These are phyloP conservation scores for Amphibalanus amphitrite DNA, from an alignment of 1,140 invertebrate species.

Conservation along the genomic window DNA sequence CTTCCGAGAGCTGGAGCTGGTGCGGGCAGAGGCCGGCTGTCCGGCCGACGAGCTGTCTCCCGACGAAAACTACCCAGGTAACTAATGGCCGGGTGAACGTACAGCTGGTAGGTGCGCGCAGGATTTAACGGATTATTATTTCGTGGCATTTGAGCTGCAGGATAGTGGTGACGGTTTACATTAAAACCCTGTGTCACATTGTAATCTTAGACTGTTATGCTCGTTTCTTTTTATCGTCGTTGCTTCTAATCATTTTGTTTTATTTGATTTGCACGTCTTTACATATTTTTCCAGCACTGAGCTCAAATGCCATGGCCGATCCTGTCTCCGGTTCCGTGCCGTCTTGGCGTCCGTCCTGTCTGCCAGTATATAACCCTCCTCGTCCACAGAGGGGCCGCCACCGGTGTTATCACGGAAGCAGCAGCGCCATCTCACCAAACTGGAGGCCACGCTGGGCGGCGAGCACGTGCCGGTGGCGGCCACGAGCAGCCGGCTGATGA, in stretches of 20 bases:
- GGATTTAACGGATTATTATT: too few species aligned
- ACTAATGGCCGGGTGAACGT: not conserved
- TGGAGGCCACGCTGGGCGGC: conserved; percentile 30
- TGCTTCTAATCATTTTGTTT: conserved; percentile 3
- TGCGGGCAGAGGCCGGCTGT: conserved; percentile 36
- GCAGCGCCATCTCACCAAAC: conserved; percentile 24
- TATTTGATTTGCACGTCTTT: too few species aligned
- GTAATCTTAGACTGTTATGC: not conserved
- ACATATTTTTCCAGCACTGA: too few species aligned
- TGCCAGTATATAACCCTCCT: too few species aligned
- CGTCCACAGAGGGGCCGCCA: conserved; percentile 41
- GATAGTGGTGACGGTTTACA: conserved; percentile 1
- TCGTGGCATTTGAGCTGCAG: not conserved
- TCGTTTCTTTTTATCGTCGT: not conserved
- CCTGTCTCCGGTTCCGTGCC: too few species aligned
- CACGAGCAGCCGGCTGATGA: conserved; percentile 33
- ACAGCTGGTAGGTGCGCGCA: too few species aligned
- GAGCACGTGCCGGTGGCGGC: conserved; percentile 32
- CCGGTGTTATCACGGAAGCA: conserved; percentile 32
- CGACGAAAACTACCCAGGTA: conserved; percentile 44
- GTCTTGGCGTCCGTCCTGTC: too few species aligned
- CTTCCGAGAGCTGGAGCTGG: conserved; percentile 33
- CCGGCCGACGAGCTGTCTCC: conserved; percentile 44
- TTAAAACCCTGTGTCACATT: not conserved
- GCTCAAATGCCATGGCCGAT: too few species aligned